These are phyloP conservation scores for Mizuhopecten yessoensis DNA, from an alignment of 1,140 invertebrate genomes.

Conservation along the genomic window DNA sequence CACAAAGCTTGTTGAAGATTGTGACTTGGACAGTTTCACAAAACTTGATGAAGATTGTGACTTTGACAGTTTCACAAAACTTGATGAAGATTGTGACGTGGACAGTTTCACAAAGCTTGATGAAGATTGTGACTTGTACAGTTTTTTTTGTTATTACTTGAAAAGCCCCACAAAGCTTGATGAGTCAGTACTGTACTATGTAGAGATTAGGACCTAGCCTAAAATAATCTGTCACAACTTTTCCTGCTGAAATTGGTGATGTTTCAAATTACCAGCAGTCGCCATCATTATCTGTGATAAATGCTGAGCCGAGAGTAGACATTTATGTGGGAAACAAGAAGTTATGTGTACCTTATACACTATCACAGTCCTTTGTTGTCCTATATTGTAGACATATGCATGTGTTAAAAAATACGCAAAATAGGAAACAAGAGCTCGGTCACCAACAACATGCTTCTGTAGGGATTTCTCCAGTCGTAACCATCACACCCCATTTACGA, in stretches of 20 bases:
- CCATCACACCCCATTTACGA: neutral
- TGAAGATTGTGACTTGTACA: neutral
- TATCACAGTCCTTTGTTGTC: neutral
- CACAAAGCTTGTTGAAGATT: neutral
- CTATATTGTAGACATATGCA: constrained; percentile 34
- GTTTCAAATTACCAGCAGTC: constrained; percentile 38
- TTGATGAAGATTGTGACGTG: neutral
- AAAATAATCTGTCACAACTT: neutral
- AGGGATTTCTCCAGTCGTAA: neutral
- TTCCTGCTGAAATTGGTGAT: constrained; percentile 25
- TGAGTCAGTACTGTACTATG: neutral
- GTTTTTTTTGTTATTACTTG: neutral
- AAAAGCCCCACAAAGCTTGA: neutral
- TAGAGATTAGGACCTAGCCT: neutral
- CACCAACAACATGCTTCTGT: neutral
- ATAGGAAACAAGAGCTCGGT: neutral
- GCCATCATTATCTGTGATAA: constrained; percentile 15
- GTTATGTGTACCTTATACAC: constrained; percentile 14
- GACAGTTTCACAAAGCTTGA: neutral
- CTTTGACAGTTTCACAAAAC: neutral
- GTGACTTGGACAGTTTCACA: neutral
- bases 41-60: neutral
- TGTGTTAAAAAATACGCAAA: neutral
- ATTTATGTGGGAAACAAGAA: neutral
- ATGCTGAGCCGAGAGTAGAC: neutral